phyloP scores from a whole-genome alignment of 1,140 invertebrate species.

The Papilio polytes region DNA sequence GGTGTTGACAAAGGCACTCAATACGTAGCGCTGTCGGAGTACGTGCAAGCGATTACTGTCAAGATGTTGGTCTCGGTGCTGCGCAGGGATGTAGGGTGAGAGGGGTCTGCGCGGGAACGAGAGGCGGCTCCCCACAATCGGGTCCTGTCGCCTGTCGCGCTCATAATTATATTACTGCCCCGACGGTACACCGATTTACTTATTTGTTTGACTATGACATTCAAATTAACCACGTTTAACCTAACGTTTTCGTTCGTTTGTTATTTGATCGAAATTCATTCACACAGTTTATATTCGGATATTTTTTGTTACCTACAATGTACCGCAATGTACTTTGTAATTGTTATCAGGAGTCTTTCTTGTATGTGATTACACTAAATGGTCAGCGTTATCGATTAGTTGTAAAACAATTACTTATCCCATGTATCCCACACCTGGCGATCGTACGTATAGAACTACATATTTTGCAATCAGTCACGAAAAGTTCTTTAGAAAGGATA shows the following conservation, averaged over 20 bases:
- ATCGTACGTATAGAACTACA: background rate
- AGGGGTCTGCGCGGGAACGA: background rate
- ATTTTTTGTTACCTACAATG: background rate
- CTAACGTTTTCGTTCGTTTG: background rate
- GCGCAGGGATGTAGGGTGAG: background rate
- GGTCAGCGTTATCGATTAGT: no score
- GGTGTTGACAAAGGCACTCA: constrained; percentile 30
- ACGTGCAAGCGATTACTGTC: constrained; percentile 34
- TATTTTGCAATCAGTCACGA: background rate
- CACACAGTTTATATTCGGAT: background rate
- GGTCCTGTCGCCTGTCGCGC: background rate
- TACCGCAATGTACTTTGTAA: background rate
- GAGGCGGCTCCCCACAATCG: background rate
- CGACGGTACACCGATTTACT: constrained; percentile 26
- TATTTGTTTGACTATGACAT: background rate
- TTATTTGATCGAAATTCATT: background rate
- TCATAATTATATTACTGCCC: constrained; percentile 23
- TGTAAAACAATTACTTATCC: no score
- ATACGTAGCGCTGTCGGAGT: constrained; percentile 14
- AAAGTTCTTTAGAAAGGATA: constrained; percentile 2
- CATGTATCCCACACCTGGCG: background rate
- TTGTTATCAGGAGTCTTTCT: background rate
- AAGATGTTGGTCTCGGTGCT: constrained; percentile 11
- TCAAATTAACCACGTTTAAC: background rate
- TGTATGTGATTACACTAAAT: background rate